Evolutionary conservation across 1,140 invertebrate genomes (phyloP), one percentile per base, ranked within the genome.

Genomic region (Aphaenogaster ashmeadi): DNA sequence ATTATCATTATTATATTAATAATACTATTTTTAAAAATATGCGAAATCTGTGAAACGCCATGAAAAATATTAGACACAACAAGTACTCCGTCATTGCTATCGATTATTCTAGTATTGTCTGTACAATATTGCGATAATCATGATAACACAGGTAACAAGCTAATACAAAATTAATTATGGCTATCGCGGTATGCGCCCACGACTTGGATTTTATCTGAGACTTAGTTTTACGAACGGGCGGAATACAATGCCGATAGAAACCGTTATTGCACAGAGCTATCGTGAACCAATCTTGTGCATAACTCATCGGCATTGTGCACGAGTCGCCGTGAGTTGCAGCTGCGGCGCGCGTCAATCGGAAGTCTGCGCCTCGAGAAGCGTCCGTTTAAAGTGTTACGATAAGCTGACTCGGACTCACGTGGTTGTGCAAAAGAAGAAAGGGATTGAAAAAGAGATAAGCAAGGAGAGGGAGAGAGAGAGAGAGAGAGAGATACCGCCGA

Each of bases 251-350:
- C 67, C 52, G 69, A 72, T 18, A 13, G 67, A 69, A 83, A 72
- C 67, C 80, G 80, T 83, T 83, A 83, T 83, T 72, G 56, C 67
- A 47, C 18, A 7, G 80, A 47, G 36, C 18, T 83, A 83, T 83
- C 80, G 54, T 7, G 18, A 52, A 47, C 15, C 80, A 60, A 83
- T 83, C 80, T 83, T 69, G 80, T 72, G 80, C 80, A 83, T 83
- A 83, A 83, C 67, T 83, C 67, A 83, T 83, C 80, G 67, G 75
- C 54, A 74, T 83, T 83, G 67, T 83, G 41, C 67, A 18, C 67
- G 41, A 74, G 77, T 80, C 60, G 62, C 21, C 33, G 77, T 52
- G 60, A 66, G 50, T 58, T 56, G 64, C 79, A 72, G 66, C 50
- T 58, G 52, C 67, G 27, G n/a, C 38, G 62, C 44, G 36, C 78